Conservation (phyloP, 2,888 invertebrate genomes). For the Phania funesta region DNA sequence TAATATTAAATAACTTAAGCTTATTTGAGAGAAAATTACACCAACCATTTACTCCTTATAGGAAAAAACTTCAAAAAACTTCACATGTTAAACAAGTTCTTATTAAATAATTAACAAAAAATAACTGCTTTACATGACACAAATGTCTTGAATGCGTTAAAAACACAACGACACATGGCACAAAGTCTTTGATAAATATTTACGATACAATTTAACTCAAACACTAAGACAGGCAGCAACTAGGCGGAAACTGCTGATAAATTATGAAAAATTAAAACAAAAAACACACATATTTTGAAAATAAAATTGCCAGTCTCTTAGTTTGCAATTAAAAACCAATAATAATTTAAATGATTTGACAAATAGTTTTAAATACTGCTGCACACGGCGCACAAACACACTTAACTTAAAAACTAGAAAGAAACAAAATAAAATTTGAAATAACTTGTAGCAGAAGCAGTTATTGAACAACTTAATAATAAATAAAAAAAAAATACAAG, state of each 20-base stretch:
- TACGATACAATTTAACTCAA: not conserved
- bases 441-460: not conserved
- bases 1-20: too few relatives aligned
- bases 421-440: not conserved
- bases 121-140: not conserved
- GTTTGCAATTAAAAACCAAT: conserved; percentile 23
- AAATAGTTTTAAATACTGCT: conserved; percentile 29
- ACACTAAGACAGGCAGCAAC: conserved; percentile 17
- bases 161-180: conserved; percentile 56
- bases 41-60: too few relatives aligned
- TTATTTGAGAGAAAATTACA: too few relatives aligned
- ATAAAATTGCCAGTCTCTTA: not conserved
- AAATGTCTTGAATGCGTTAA: conserved; percentile 39
- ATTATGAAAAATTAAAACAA: conserved; percentile 49
- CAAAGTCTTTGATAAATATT: conserved; percentile 12
- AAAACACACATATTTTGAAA: conserved; percentile 25
- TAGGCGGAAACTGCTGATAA: conserved; percentile 60
- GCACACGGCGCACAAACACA: not conserved
- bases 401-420: not conserved
- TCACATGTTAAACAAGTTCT: not conserved
- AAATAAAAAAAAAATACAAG: not conserved
- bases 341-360: conserved; percentile 48
- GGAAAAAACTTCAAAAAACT: not conserved
- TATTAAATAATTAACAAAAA: not conserved
- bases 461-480: conserved; percentile 25